Base-by-base conservation (phyloP, 2,113 vertebrate genomes). In the Panthera uncia region DNA sequence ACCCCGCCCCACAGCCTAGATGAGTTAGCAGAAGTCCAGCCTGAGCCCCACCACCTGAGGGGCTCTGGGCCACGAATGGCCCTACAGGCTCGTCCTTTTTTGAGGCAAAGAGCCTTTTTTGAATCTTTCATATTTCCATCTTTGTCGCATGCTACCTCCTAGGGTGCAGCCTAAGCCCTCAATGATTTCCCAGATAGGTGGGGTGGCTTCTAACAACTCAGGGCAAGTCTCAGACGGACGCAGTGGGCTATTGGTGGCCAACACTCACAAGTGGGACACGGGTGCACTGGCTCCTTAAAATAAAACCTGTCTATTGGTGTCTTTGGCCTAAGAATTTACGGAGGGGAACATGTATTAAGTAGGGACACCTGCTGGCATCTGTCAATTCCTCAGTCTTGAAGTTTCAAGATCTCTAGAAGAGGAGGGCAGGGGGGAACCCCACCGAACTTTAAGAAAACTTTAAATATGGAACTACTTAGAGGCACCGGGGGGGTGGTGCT, bases 281-380 rank as follows among this genome's bases (percentile, higher is more conserved):
- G 33, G 19, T 38, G 4, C 5, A 50, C 16, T 48, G 8, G 25
- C 31, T 94, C n/a, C 71, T 90, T 38, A 41, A 87, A 74, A 80
- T 61, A 87, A 94, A 94, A 41, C 11, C 33, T 74, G 8, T 33
- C 81, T 8, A 1, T 41, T 92, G n/a, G 19, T 4, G 19, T n/a
- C 8, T 65, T 87, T 83, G 27, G 68, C 27, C 15, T 79, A 88
- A 83, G 36, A 82, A 91, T 94, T 94, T 92, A 88, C 9, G 76
- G 5, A 61, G 14, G 25, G 27, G 23, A 86, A 16, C 15, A 61
- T 76, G 15, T 91, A 48, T 33, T 61, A 91, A 1, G 57, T 21
- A 68, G n/a, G 12, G 18, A 7, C 9, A 27, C 25, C 36, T 33
- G 31, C 31, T 25, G 15, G 15, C 7, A 27, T n/a, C 69, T 50